Conservation (phyloP, 2,888 invertebrate genomes). For the Meteorus cinctellus region DNA sequence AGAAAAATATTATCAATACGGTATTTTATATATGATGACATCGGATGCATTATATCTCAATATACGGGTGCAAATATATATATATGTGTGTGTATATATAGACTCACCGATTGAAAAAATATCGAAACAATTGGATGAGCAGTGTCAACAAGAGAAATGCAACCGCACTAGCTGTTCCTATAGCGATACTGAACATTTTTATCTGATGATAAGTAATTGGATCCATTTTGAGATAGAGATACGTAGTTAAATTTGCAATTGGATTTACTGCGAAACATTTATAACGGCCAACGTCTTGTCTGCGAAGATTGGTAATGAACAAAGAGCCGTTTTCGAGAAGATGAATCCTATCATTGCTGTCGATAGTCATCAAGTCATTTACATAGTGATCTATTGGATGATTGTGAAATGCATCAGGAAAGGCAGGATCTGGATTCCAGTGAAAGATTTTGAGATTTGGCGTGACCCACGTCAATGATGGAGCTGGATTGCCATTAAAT, state of each 20-base stretch:
- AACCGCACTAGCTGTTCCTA: conserved; percentile 87
- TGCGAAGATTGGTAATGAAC: conserved; percentile 81
- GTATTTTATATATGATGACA: not conserved
- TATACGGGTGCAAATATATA: too few relatives aligned
- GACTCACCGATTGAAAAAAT: conserved; percentile 82
- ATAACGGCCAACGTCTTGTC: conserved; percentile 89
- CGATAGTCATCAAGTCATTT: conserved; percentile 64
- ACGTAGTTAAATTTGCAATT: conserved; percentile 84
- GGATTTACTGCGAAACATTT: conserved; percentile 90
- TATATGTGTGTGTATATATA: not conserved
- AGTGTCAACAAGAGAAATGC: conserved; percentile 87
- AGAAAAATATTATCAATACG: conserved; percentile 65
- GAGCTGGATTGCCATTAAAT: conserved; percentile 84
- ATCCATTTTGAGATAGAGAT: conserved; percentile 87
- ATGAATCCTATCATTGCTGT: conserved; percentile 76
- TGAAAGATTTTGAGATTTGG: conserved; percentile 83
- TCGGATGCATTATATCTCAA: too few relatives aligned
- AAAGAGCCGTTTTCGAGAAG: conserved; percentile 87
- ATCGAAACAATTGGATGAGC: conserved; percentile 83
- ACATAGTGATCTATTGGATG: conserved; percentile 80
- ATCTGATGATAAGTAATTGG: conserved; percentile 89
- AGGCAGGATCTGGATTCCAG: conserved; percentile 84
- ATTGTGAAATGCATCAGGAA: conserved; percentile 80
- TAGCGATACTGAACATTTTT: conserved; percentile 87
- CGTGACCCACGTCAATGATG: conserved; percentile 90